A percentile compares a stretch with the other conserved stretches of the same genome.
Evolutionary conservation across 1,140 invertebrate species (phyloP).

Genomic region (Zaprionus capensis): DNA sequence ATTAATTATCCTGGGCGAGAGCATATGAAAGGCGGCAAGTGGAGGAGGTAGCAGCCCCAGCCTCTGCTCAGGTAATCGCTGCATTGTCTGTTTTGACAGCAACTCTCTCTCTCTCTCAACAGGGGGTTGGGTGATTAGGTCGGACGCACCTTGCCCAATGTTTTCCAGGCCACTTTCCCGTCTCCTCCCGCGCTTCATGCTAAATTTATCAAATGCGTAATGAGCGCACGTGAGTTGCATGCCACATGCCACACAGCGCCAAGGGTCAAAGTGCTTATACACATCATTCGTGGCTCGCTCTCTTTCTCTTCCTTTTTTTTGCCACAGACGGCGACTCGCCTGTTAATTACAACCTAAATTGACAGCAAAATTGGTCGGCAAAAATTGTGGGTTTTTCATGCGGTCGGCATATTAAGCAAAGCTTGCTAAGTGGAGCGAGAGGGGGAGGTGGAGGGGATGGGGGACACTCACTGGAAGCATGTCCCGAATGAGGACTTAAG

Average conservation of each 20-base stretch:
- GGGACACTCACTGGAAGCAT: constrained; percentile 28
- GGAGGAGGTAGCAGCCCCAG: neutral
- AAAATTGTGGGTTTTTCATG: constrained; percentile 81
- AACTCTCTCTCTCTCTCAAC: neutral
- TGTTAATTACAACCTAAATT: constrained; percentile 84
- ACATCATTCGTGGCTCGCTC: too few species aligned
- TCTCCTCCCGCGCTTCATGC: constrained; percentile 39
- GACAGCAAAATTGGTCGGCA: constrained; percentile 80
- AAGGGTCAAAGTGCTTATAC: constrained; percentile 19
- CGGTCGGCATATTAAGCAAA: constrained; percentile 77
- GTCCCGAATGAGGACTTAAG: constrained; percentile 77
- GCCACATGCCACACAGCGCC: constrained; percentile 45
- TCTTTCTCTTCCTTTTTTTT: constrained; percentile 21
- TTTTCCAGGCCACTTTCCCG: neutral
- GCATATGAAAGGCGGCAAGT: constrained; percentile 43
- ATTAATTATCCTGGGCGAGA: constrained; percentile 75
- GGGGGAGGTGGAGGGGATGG: neutral
- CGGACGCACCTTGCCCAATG: constrained; percentile 32
- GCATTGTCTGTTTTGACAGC: constrained; percentile 80
- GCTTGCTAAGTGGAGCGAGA: constrained; percentile 17
- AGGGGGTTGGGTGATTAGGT: constrained; percentile 39
- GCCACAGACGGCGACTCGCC: constrained; percentile 45
- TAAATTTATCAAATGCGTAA: constrained; percentile 83
- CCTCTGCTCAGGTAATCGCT: constrained; percentile 66
- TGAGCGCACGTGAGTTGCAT: constrained; percentile 81